Evolutionary conservation across 2,797 vertebrate genomes (phyloP), one percentile per base, ranked within the genome.

Genomic region (Okamejei kenojei): DNA sequence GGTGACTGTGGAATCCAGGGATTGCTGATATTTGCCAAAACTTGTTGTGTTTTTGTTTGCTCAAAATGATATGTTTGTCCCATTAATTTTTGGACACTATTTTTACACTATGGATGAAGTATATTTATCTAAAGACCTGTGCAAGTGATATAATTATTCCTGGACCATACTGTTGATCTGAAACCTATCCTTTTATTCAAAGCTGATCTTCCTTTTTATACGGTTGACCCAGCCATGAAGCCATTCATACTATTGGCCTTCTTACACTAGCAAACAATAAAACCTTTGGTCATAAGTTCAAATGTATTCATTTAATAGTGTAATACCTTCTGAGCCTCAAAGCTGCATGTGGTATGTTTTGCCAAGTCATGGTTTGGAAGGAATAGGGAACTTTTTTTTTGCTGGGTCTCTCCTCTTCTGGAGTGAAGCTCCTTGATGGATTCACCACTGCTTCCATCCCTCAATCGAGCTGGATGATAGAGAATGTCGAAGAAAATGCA

Each of bases 51-150:
- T 26, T 45, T 54, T 76, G 45, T 92, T 45, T 58, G 2, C 23
- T 92, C 9, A 68, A 76, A 92, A 54, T 11, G 23, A 7, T 76
- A 76, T 54, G 4, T 54, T 92, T 92, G 90, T 92, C 90, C 90
- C 21, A 76, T 45, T 21, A 73, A 76, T 92, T 29, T 92, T 74
- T 54, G 71, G 71, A 76, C 90, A 76, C 1, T 54, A 54, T 54
- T 54, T 54, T 73, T 91, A 45, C 19, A 71, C 26, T 29, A 21
- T 74, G 88, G 32, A 45, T 73, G 23, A 3, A 54, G 15, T 76
- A 23, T 58, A 11, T 92, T 13, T 58, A 54, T 76, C 19, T 76
- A 15, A 15, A 54, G 38, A 58, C 29, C 71, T 92, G 23, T 76
- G 90, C 26, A 73, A 71, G 38, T 11, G 35, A 74, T 26, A 10